These are phyloP conservation scores for Ellobius talpinus DNA, from an alignment of 2,113 vertebrate species.

Conservation along the genomic window DNA sequence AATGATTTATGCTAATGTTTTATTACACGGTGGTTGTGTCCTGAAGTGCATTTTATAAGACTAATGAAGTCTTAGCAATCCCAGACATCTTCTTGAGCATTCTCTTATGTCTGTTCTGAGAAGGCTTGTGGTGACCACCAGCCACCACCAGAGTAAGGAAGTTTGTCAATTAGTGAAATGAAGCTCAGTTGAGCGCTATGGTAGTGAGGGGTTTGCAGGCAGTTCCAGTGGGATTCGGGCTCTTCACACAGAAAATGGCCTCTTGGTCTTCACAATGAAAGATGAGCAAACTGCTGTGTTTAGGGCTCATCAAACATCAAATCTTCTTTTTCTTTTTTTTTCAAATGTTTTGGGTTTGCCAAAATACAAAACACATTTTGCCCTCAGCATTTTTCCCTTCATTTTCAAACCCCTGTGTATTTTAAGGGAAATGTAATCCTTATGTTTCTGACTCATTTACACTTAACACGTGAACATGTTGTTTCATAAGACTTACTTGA, in stretches of 20 bases:
- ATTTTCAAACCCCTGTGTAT: conserved; percentile 81
- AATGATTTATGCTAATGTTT: conserved; percentile 80
- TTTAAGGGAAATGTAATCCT: conserved; percentile 83
- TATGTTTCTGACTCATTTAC: conserved; percentile 84
- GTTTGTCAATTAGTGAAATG: conserved; percentile 65
- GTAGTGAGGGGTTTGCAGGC: conserved; percentile 36
- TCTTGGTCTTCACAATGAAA: conserved; percentile 71
- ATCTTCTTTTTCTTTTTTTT: conserved; percentile 54
- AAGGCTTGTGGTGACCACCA: conserved; percentile 70
- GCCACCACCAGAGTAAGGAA: conserved; percentile 55
- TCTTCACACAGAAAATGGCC: conserved; percentile 73
- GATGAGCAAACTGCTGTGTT: conserved; percentile 73
- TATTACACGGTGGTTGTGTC: conserved; percentile 77
- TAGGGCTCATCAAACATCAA: conserved; percentile 82
- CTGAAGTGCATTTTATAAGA: conserved; percentile 77
- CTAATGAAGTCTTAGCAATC: conserved; percentile 79
- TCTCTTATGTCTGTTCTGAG: conserved; percentile 72
- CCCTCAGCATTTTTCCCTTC: conserved; percentile 82
- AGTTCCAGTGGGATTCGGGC: conserved; percentile 52
- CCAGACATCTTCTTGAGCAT: conserved; percentile 73
- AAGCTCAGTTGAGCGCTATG: conserved; percentile 56
- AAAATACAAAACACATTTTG: conserved; percentile 83
- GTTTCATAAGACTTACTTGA: conserved; percentile 83
- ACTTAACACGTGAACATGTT: conserved; percentile 81
- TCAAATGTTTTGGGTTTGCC: conserved; percentile 80